Base-by-base conservation (phyloP, 1,140 invertebrate genomes). In the Ceratina japonica region DNA sequence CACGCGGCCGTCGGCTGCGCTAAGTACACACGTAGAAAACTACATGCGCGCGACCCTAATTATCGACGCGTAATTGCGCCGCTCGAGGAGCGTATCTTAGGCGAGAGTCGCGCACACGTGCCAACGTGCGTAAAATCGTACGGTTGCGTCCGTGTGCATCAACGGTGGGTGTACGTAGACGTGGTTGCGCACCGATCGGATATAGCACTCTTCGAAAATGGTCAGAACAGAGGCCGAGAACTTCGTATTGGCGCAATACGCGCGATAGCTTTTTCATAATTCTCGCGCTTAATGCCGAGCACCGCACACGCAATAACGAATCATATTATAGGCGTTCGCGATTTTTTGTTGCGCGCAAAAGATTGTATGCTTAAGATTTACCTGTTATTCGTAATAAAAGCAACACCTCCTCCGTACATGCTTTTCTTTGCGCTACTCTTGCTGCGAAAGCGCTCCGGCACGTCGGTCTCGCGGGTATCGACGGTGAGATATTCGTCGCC, bases 21-120 rank as follows among this genome's bases (percentile, higher is more conserved):
- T 31, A 63, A 72, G 51, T 72, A 78, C 75, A 64, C 49, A 54
- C 49, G 52, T 37, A 71, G 20, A 27, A 61, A 72, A 37, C 61
- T 61, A 62, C 22, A 49, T 44, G 56, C 56, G 44, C 70, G 54
- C 37, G 70, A 72, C 31, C 31, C 37, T 59, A 72, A 72, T 72
- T 72, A 61, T 20, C 15, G 68, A 59, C 37, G 16, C 12, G 16
- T 61, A 59, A 72, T 61, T 52, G 24, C 24, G 44, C n/a, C 22
- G 24, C 44, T 63, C 13, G 24, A 16, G 44, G n/a, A 44, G 58
- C 12, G 8, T 44, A 70, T 61, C 51, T 51, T 44, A 44, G 37
- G 22, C 49, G 15, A 52, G 18, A 59, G 2, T 37, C 24, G 49
- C 13, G 13, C 52, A 54, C 44, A 37, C 18, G 51, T 56, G 31